These are phyloP conservation scores for Centropus bengalensis DNA, from an alignment of 2,113 vertebrate species.

Conservation along the genomic window DNA sequence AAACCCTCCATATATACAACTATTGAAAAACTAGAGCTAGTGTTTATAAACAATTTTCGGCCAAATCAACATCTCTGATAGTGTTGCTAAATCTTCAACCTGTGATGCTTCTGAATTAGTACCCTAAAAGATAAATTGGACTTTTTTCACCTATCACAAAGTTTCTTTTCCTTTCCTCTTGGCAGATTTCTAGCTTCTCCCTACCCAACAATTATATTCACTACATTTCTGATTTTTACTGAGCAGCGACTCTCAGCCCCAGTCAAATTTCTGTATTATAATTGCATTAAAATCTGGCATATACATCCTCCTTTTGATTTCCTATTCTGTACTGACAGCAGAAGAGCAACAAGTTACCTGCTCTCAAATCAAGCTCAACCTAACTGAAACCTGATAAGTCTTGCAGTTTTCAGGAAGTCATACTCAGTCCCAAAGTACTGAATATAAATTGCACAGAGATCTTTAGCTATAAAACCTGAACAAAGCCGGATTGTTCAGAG, in stretches of 20 bases:
- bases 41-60: not conserved
- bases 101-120: not conserved
- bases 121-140: not conserved
- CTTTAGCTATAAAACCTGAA: not conserved
- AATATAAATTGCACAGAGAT: too few species aligned
- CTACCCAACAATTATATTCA: not conserved
- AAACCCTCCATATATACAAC: not conserved
- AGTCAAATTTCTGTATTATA: not conserved
- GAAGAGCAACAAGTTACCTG: not conserved
- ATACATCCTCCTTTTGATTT: not conserved
- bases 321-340: not conserved
- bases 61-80: not conserved
- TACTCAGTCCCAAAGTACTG: not conserved
- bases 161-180: not conserved
- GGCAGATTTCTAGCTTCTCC: not conserved
- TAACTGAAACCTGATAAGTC: not conserved
- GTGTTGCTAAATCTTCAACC: accelerated
- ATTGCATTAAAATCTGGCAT: not conserved
- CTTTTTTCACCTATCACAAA: accelerated
- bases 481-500: not conserved
- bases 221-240: not conserved
- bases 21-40: not conserved
- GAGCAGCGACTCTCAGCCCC: not conserved
- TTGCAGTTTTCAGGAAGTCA: not conserved
- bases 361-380: not conserved